Percentiles rank a stretch among this genome's conserved stretches.
These are phyloP conservation scores for Panagrolaimus sp. DNA, from an alignment of 1,140 invertebrate genomes.

Conservation along the genomic window DNA sequence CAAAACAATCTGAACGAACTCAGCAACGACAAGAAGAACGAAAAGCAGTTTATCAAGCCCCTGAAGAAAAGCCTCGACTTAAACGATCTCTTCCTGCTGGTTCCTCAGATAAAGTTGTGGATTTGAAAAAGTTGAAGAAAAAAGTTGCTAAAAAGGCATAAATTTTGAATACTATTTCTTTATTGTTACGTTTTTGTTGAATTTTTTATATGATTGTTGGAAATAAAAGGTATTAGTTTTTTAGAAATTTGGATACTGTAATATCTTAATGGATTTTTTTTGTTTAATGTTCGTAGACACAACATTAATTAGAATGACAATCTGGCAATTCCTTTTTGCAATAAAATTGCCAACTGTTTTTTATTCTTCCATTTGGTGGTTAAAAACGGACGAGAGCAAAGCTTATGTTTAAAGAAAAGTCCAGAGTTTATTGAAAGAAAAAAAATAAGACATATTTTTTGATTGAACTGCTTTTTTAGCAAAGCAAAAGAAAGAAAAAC, in stretches of 20 bases:
- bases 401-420: no score
- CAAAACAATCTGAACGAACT: slow-evolving; percentile 21
- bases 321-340: not conserved
- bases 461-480: slow-evolving; percentile 73
- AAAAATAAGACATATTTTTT: not conserved
- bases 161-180: not conserved
- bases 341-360: not conserved
- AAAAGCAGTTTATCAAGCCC: slow-evolving; percentile 27
- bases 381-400: no score
- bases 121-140: slow-evolving; percentile 22
- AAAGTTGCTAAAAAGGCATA: slow-evolving; percentile 18
- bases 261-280: no score
- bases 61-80: slow-evolving; percentile 28
- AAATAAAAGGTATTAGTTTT: no score
- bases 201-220: not conserved
- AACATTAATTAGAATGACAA: no score
- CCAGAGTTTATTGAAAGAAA: not conserved
- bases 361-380: not conserved
- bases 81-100: slow-evolving; percentile 16
- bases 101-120: slow-evolving; percentile 1
- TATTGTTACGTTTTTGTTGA: no score
- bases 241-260: no score
- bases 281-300: no score
- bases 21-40: slow-evolving; percentile 3
- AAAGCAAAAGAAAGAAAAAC: slow-evolving; percentile 69